These are phyloP conservation scores for Lissocephala sabroskyi DNA, from an alignment of 2,888 invertebrate genomes.

Conservation along the genomic window DNA sequence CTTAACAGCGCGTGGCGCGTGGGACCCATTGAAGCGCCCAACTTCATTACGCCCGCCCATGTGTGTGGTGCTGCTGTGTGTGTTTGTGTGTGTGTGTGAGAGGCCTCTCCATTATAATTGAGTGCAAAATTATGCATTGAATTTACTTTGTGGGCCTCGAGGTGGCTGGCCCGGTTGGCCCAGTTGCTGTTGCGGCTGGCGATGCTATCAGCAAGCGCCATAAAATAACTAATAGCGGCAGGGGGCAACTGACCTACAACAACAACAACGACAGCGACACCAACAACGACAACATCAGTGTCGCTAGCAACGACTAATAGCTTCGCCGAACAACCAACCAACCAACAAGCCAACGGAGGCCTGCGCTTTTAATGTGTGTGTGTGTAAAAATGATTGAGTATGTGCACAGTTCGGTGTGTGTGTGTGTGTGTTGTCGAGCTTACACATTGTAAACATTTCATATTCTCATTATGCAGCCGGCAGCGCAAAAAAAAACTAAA, in stretches of 20 bases:
- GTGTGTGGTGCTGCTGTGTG: background rate
- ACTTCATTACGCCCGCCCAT: conserved; percentile 40
- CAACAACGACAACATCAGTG: background rate
- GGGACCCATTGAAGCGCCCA: conserved; percentile 11
- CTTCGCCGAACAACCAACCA: no score
- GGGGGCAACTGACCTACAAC: conserved; percentile 8
- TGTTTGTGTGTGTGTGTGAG: background rate
- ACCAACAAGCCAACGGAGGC: no score
- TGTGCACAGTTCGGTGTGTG: no score
- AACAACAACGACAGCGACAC: conserved; percentile 28
- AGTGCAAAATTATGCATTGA: conserved; percentile 63
- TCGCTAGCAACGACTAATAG: no score
- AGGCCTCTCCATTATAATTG: conserved; percentile 51
- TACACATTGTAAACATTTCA: no score
- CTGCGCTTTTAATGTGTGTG: no score
- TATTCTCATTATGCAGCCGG: no score
- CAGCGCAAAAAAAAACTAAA: no score
- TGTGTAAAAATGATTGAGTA: no score
- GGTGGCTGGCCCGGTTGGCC: conserved; percentile 13
- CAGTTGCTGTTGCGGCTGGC: conserved; percentile 18
- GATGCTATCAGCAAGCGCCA: conserved; percentile 43
- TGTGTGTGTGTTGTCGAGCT: no score
- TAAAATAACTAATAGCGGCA: conserved; percentile 49
- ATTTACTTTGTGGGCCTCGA: conserved; percentile 19
- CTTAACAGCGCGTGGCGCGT: no score